Conservation (phyloP, 2,797 vertebrate genomes). For the Cheirogaleus major region DNA sequence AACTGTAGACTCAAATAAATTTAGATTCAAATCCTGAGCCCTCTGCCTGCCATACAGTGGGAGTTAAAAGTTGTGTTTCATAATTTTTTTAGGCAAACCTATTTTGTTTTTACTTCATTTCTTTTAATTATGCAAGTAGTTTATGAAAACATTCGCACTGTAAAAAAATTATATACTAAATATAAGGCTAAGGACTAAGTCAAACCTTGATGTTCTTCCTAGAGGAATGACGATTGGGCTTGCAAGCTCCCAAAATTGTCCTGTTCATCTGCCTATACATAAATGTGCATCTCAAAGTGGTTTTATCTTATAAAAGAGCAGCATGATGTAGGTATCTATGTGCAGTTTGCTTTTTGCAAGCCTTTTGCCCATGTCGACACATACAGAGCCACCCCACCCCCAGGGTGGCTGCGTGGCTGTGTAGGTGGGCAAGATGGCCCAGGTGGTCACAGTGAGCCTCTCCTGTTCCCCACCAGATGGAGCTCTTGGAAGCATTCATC, state of each 20-base stretch:
- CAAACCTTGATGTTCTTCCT: not conserved
- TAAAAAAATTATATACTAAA: not conserved
- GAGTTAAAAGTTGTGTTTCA: not conserved
- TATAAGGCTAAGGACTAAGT: not conserved
- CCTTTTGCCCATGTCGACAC: not conserved
- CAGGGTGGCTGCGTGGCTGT: not conserved
- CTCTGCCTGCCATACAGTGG: not conserved
- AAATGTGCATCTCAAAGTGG: not conserved
- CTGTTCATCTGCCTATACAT: not conserved
- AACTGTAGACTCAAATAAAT: not conserved
- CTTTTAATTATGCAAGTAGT: not conserved
- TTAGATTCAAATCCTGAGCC: not conserved
- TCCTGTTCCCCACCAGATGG: slow-evolving; percentile 74
- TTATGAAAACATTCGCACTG: not conserved
- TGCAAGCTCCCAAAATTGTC: not conserved
- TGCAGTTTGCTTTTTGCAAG: not conserved
- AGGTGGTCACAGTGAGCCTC: not conserved
- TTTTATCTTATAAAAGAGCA: not conserved
- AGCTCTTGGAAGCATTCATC: slow-evolving; percentile 76
- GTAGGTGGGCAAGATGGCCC: not conserved
- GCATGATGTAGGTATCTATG: not conserved
- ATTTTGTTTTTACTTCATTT: not conserved
- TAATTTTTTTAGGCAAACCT: not conserved
- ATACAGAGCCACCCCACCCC: not conserved
- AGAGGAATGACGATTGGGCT: not conserved